phyloP scores from a whole-genome alignment of 2,113 vertebrate genomes.

The Menura novaehollandiae region DNA sequence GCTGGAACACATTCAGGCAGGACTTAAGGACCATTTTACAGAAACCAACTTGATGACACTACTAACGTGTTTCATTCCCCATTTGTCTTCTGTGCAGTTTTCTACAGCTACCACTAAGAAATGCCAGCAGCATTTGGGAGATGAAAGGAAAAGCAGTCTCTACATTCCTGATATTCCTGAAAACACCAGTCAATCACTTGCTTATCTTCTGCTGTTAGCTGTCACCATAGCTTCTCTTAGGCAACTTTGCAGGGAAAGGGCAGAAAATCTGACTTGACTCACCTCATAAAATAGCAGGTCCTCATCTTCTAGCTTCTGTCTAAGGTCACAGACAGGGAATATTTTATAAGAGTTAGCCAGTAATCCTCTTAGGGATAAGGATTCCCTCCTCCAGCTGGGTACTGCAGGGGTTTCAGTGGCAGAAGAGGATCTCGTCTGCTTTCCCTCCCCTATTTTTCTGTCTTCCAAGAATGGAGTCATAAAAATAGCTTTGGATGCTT shows the following conservation, averaged over 20 bases:
- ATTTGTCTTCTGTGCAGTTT: neutral
- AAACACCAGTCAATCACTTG: neutral
- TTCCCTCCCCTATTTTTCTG: neutral
- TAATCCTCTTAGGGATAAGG: neutral
- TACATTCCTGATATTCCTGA: neutral
- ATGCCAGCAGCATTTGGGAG: neutral
- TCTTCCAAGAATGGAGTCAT: neutral
- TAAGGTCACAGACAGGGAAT: neutral
- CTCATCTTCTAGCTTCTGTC: neutral
- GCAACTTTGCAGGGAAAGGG: neutral
- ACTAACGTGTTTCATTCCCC: neutral
- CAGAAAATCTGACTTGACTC: neutral
- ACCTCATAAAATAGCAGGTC: neutral
- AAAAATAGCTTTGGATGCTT: neutral
- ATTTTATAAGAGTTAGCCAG: neutral
- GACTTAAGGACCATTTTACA: neutral
- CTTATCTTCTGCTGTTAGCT: neutral
- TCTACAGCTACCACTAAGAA: neutral
- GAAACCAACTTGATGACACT: neutral
- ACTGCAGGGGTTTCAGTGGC: neutral
- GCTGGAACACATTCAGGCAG: neutral
- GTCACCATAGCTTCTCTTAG: neutral
- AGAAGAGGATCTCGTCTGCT: neutral
- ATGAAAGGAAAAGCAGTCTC: neutral
- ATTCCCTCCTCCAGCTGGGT: neutral